Evolutionary conservation across 37 sponge, comb jelly and placozoan species (phyloP).

Genomic region (Mnemiopsis leidyi): DNA sequence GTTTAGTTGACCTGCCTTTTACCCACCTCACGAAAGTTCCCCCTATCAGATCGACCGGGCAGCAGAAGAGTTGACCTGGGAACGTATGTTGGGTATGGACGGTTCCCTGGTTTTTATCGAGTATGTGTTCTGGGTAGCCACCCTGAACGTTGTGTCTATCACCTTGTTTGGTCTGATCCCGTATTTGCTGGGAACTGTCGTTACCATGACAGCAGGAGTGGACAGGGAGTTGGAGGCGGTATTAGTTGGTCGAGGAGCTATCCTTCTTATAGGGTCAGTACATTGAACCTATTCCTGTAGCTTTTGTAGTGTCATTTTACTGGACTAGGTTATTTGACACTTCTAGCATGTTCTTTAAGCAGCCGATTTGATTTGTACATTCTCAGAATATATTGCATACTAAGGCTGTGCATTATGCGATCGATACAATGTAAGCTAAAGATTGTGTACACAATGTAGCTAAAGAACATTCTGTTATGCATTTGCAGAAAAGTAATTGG

Average conservation of each 20-base stretch:
- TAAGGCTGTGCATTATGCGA: too few relatives aligned
- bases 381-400: too few relatives aligned
- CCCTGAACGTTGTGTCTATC: constrained; percentile 30
- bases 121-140: constrained; percentile 47
- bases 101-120: constrained; percentile 33
- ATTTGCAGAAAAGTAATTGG: too few relatives aligned
- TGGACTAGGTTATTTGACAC: too few relatives aligned
- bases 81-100: constrained; percentile 39
- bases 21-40: not conserved
- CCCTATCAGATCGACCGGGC: constrained; percentile 20
- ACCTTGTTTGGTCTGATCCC: constrained; percentile 10
- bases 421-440: too few relatives aligned
- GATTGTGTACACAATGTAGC: too few relatives aligned
- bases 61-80: constrained; percentile 36
- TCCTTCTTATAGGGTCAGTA: constrained; percentile 26
- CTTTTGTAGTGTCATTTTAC: too few relatives aligned
- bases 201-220: not conserved
- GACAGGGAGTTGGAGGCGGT: not conserved
- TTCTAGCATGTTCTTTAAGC: too few relatives aligned
- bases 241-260: not conserved
- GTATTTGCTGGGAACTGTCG: not conserved
- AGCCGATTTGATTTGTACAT: too few relatives aligned
- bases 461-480: too few relatives aligned
- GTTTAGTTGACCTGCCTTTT: not conserved
- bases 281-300: too few relatives aligned